Percentiles rank a stretch among this genome's conserved stretches.
Evolutionary conservation across 2,797 vertebrate genomes (phyloP).

Genomic region (Heteromormyrus szaboi): DNA sequence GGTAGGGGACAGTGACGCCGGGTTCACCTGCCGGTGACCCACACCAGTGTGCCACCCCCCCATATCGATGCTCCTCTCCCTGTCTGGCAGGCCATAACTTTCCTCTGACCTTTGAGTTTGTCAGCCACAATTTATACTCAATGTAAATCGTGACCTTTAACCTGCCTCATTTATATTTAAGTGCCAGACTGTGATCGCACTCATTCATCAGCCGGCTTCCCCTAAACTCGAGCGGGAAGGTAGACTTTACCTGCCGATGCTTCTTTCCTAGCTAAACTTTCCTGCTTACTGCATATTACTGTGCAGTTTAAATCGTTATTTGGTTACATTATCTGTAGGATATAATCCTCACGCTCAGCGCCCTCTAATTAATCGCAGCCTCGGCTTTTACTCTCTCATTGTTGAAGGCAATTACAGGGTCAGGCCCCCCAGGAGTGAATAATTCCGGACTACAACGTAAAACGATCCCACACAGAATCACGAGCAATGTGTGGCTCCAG

Average conservation of each 20-base stretch:
- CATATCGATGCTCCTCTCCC: conserved; percentile 52
- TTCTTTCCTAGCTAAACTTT: background rate
- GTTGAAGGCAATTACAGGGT: background rate
- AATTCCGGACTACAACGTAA: background rate
- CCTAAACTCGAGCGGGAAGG: background rate
- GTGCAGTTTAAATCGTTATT: background rate
- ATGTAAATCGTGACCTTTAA: conserved; percentile 77
- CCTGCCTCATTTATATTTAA: conserved; percentile 68
- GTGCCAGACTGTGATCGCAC: conserved; percentile 25
- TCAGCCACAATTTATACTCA: conserved; percentile 73
- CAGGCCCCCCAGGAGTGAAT: background rate
- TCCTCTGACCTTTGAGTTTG: conserved; percentile 68
- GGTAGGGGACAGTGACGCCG: background rate
- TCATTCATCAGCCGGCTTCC: conserved; percentile 20
- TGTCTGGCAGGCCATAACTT: conserved; percentile 44
- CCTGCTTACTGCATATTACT: background rate
- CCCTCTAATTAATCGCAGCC: background rate
- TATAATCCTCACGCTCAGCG: background rate
- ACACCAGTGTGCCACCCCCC: background rate
- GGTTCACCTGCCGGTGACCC: background rate
- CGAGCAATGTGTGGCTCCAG: background rate
- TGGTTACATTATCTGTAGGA: background rate
- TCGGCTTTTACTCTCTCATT: background rate
- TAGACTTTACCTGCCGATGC: background rate
- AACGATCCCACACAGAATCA: background rate